Evolutionary conservation across 2,797 vertebrate species (phyloP), one percentile per base, ranked within the genome.

Genomic region (Mormyrops boulengeri): DNA sequence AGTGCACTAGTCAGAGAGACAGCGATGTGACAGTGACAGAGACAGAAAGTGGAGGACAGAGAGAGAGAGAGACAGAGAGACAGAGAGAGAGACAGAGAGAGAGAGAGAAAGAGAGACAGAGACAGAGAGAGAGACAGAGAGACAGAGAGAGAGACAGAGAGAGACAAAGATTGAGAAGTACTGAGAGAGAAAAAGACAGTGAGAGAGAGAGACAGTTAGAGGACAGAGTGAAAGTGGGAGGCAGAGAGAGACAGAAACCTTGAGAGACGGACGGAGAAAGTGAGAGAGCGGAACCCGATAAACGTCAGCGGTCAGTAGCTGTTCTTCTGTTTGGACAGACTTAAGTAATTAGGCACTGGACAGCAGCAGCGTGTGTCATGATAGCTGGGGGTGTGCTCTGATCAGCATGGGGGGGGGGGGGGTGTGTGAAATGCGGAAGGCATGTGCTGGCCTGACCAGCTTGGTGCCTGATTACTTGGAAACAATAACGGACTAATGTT

Each of bases 391-490:
- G 53, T 55, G 41, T 85, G 84, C 60, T 91, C 7, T 57, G 26
- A 34, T n/a, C 19, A 41, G 34, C 30, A 53, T 44, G 2, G 62
- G 19, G 69, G 0, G 34, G n/a, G 44, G 7, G 2, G 34, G n/a
- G 4, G 77, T 2, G 30, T 0, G 17, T 1, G 55, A 66, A 12
- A 12, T 86, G 89, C 86, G 85, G 85, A 87, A 91, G 87, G 50
- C 87, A 47, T 60, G 19, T 44, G 57, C 7, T 92, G 90, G 90
- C 90, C 87, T 92, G 91, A 93, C 90, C 80, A 90, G 57, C 77
- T 90, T 91, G 90, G 85, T 86, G 85, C 85, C 90, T 90, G 90
- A 89, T 12, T 92, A 93, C 90, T 38, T 73, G 22, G 62, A 47
- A 50, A 34, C 9, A 53, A 86, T 86, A 86, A 53, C 12, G 49